Base-by-base conservation (phyloP, 2,888 invertebrate genomes). In the Amphipoea oculea region DNA sequence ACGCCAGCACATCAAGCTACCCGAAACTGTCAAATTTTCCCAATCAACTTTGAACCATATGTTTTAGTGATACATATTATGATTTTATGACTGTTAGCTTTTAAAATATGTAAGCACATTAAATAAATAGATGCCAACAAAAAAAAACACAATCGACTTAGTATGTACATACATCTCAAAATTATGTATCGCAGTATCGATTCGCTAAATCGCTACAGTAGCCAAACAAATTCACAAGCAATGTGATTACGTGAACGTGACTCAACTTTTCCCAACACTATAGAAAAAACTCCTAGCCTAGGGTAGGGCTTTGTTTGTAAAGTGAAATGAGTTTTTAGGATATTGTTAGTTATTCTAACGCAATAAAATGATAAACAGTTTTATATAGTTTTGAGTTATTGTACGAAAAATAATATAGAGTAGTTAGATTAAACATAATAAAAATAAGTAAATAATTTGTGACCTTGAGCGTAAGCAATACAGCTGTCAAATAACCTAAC, bases 401-500 rank as follows among this genome's bases (percentile, higher is more conserved):
- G 17, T 63, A 42, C 1, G 23, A 73, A 75, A 75, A 69, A 69
- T 68, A 60, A 36, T 66, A 63, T 17, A 51, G 11, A 36, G 17
- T 71, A 54, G 5, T 45, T 80, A 57, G 3, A n/a, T 51, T 62
- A 12, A 1, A 66, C 42, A 68, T 68, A 66, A 73, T 73, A 69
- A 36, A 76, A 79, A 73, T 69, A 79, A 45, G 87, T 86, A 86
- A 86, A 86, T 83, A 86, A 86, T 76, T 83, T 62, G 88, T 91
- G 92, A 92, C 92, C 91, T 92, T 92, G 92, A 91, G 83, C 84
- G 85, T 86, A 87, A 89, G 87, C 85, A 87, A 85, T 83, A 86
- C 90, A 92, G 92, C 92, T 92, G 92, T 91, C 90, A 92, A 87
- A 81, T 87, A 87, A 88, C 88, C 73, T 91, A 92, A 90, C 92